Evolutionary conservation across 2,797 vertebrate genomes (phyloP).

Genomic region (Ctenosaura bakeri): DNA sequence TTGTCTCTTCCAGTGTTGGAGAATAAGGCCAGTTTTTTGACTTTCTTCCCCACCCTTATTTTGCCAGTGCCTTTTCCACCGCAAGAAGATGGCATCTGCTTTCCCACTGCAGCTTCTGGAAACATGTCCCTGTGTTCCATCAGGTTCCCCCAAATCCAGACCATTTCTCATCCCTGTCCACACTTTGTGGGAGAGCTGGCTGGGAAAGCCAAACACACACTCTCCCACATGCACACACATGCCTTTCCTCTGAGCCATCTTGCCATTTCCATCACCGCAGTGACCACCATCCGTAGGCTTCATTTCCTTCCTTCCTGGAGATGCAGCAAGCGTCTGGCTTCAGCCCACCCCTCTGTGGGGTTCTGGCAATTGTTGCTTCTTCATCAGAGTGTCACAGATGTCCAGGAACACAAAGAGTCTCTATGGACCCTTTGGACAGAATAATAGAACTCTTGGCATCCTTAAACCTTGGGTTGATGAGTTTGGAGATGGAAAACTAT

Average conservation of each 20-base stretch:
- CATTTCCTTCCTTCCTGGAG: neutral
- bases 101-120: slow-evolving; percentile 25
- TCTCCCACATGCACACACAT: no score
- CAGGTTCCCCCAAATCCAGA: slow-evolving; percentile 9
- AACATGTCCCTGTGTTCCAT: neutral
- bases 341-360: neutral
- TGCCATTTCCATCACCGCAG: fast-evolving
- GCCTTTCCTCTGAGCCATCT: neutral
- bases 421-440: neutral
- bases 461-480: neutral
- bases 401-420: neutral
- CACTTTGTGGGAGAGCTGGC: neutral
- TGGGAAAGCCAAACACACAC: neutral
- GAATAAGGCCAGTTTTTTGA: slow-evolving; percentile 21
- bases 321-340: neutral
- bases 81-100: slow-evolving; percentile 14
- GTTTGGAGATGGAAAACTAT: neutral
- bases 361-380: neutral
- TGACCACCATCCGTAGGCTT: fast-evolving
- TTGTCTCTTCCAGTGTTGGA: no score
- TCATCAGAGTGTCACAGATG: neutral
- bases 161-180: neutral
- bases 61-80: neutral
- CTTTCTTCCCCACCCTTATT: neutral
- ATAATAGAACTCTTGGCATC: neutral